Percentiles rank a stretch among this genome's conserved stretches.
Conservation (phyloP, 2,797 vertebrate genomes). For the Champsocephalus gunnari region DNA sequence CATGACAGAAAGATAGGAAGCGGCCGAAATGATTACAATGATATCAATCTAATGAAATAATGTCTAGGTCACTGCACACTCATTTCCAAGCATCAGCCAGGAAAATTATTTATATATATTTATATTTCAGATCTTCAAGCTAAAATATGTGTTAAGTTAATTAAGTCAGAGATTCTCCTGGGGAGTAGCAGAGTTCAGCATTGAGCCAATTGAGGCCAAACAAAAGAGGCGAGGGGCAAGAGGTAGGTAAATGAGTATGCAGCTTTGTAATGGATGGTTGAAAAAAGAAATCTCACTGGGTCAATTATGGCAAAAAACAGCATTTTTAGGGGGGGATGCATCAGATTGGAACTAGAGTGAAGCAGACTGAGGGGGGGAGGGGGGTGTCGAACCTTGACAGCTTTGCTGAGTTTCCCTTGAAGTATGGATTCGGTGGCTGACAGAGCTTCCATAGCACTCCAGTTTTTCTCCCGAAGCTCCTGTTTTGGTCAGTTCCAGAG, state of each 20-base stretch:
- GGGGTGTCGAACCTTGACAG: conserved; percentile 95
- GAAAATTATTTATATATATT: not conserved
- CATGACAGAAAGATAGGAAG: conserved; percentile 60
- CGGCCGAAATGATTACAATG: conserved; percentile 63
- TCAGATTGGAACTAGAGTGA: conserved; percentile 91
- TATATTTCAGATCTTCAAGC: conserved; percentile 19
- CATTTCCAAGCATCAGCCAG: conserved; percentile 73
- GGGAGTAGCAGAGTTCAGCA: conserved; percentile 30
- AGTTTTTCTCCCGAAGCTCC: conserved; percentile 99
- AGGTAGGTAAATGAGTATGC: conserved; percentile 84
- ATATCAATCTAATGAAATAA: conserved; percentile 66
- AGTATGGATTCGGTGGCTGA: conserved; percentile 99
- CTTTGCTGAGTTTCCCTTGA: conserved; percentile 99
- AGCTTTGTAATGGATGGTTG: conserved; percentile 75
- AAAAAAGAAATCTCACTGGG: conserved; percentile 69
- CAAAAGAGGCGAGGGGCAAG: conserved; percentile 28
- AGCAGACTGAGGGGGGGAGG: conserved; percentile 87
- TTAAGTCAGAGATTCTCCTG: conserved; percentile 22
- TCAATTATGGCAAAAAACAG: conserved; percentile 74
- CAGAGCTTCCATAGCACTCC: conserved; percentile 99
- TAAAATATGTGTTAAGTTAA: conserved; percentile 26
- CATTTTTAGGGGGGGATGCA: conserved; percentile 74
- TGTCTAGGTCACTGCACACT: conserved; percentile 82
- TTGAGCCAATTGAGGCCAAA: conserved; percentile 63
- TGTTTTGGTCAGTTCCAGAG: conserved; percentile 98